phyloP scores from a whole-genome alignment of 2,888 invertebrate species.

The Psococerastis gibbosa region DNA sequence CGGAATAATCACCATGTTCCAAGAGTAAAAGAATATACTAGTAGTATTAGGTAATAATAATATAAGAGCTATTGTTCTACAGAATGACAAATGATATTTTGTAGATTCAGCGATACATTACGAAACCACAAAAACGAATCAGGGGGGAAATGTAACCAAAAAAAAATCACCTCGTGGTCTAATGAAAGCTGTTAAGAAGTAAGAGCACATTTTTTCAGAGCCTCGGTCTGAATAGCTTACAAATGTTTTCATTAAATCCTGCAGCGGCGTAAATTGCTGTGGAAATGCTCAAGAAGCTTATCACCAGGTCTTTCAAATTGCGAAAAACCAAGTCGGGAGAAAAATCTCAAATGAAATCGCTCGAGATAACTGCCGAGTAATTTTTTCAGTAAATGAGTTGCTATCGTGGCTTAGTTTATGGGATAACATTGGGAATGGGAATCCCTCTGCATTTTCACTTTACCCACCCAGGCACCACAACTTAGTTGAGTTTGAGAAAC shows the following conservation, averaged over 20 bases:
- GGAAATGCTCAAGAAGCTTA: neutral
- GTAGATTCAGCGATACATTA: no score
- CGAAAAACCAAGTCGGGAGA: neutral
- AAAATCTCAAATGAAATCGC: conserved; percentile 9
- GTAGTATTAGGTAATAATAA: no score
- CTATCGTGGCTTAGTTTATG: conserved; percentile 10
- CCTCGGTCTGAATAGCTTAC: neutral
- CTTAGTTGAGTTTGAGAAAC: neutral
- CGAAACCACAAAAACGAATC: no score
- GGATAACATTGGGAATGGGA: conserved; percentile 5
- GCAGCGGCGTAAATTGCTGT: neutral
- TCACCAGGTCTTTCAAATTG: neutral
- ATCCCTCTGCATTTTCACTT: conserved; percentile 5
- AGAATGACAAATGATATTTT: no score
- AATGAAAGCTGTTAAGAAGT: no score
- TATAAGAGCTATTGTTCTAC: no score
- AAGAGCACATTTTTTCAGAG: no score
- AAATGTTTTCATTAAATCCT: neutral
- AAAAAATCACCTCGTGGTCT: no score
- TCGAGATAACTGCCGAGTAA: conserved; percentile 7
- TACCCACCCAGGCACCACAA: neutral
- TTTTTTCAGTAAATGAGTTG: conserved; percentile 9
- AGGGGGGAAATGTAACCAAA: no score
- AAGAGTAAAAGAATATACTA: no score
- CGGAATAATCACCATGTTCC: no score